A percentile compares a stretch with the other conserved stretches of the same genome.
phyloP scores from a whole-genome alignment of 2,797 vertebrate species.

The Phoxinus dragarum region DNA sequence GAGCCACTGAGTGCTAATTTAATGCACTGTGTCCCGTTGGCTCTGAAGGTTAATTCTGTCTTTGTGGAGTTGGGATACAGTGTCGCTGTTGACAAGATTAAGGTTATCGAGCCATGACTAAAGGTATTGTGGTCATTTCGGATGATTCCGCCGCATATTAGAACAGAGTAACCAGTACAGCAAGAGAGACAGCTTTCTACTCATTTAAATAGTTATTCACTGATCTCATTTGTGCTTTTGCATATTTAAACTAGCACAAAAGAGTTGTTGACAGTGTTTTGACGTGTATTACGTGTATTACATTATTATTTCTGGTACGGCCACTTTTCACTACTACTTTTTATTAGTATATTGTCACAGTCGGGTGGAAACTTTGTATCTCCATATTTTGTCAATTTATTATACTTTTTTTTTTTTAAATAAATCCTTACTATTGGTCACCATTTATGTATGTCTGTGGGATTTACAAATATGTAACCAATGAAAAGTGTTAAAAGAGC shows the following conservation, averaged over 20 bases:
- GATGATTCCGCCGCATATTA: conserved; percentile 22
- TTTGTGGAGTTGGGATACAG: conserved; percentile 47
- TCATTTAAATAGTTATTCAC: background rate
- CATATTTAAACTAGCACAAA: background rate
- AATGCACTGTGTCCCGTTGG: conserved; percentile 56
- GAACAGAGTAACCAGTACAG: conserved; percentile 24
- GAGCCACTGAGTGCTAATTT: conserved; percentile 64
- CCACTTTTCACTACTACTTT: background rate
- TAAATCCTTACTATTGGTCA: no score
- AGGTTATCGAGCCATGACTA: conserved; percentile 49
- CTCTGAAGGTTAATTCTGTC: conserved; percentile 58
- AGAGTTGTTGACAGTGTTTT: background rate
- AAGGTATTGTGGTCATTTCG: conserved; percentile 39
- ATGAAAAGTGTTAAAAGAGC: no score
- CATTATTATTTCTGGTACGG: background rate
- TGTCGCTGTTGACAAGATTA: conserved; percentile 56
- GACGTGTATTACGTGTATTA: background rate
- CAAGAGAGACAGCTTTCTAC: background rate
- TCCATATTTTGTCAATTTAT: background rate
- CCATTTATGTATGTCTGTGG: no score
- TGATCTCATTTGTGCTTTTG: background rate
- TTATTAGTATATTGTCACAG: background rate
- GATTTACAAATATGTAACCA: no score
- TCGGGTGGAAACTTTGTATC: background rate
- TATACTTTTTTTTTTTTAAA: no score